Evolutionary conservation across 2,797 vertebrate genomes (phyloP), one percentile per base, ranked within the genome.

Genomic region (Semotilus atromaculatus): DNA sequence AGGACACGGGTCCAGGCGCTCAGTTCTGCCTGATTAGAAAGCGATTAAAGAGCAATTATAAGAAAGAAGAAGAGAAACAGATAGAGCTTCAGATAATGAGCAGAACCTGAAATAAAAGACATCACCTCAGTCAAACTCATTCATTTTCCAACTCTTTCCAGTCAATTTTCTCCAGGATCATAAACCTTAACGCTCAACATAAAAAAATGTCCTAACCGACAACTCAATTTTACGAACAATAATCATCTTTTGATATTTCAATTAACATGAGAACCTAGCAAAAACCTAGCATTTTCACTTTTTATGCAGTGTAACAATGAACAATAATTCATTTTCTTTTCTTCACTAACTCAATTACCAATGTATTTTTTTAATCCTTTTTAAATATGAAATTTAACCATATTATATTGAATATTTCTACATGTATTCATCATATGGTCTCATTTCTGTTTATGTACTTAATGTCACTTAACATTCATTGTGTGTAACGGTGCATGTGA

Each of bases 1-100:
- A 23, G 53, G 26, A 51, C 51, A 26, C 31, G 48, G 43, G 60
- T 76, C 81, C 72, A 36, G 23, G 73, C 55, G 73, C 21, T 55
- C 19, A 36, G 53, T 68, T 67, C 60, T 67, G 34, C 23, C 34
- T 40, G 64, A 77, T 62, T 62, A 60, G 53, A 77, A 40, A 77
- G 36, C 53, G 34, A 76, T 40, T 76, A 76, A 26, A 76, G 23
- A 58, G 21, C 74, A 75, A 75, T 55, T 55, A 75, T 55, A 36
- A 55, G 29, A 74, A 34, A 53, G 29, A 23, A 51, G 31, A 55
- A 36, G 13, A 38, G 31, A 53, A 74, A 48, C 43, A 14, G 45
- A 74, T 48, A 53, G 48, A 0, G 29, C 72, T 74, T 34, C 45
- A 13, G 72, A 75, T 75, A 55, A 55, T 36, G 10, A 53, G 72